Base-by-base conservation (phyloP, 2,113 vertebrate species). In the Phylloscopus trochilus region DNA sequence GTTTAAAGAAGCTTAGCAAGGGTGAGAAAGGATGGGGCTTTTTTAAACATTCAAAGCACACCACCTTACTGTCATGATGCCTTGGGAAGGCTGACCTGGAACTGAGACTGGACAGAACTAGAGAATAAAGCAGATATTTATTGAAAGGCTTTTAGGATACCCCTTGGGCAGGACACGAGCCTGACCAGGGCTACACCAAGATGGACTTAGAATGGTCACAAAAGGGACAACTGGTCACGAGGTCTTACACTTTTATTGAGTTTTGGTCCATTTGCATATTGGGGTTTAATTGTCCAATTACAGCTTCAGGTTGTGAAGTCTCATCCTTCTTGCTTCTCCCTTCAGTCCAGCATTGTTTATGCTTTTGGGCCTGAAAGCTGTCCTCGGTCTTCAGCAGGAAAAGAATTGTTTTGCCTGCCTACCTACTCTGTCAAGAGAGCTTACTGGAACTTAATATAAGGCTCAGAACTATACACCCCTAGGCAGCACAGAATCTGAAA, bases 21-120 rank as follows among this genome's bases (percentile, higher is more conserved):
- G 2, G 3, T 2, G 1, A 66, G 22, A 73, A 90, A 51, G 15
- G 6, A 22, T 17, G 8, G n/a, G 3, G 2, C 0, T n/a, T 73
- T 59, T 12, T 8, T 11, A 35, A 55, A 30, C 1, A 14, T 2
- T 33, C 5, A 37, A 66, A 77, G 6, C 8, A 16, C 5, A 24
- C 2, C 0, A 0, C 24, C 8, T 39, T 10, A 19, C 9, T 43
- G 9, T 10, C 14, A 59, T 59, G 22, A 59, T 35, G n/a, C 56
- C n/a, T 59, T 24, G n/a, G 56, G n/a, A 59, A 35, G n/a, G 22
- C 33, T 59, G 14, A 59, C 22, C 22, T 59, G n/a, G 10, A 58
- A 58, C 21, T n/a, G 31, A 56, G 56, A 58, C 56, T 35, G 9
- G 9, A 35, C 56, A 35, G 56, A 16, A 22, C 33, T n/a, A 58